Conservation (phyloP, 35 echinoderm and acorn worm genomes). For the Eucidaris tribuloides region DNA sequence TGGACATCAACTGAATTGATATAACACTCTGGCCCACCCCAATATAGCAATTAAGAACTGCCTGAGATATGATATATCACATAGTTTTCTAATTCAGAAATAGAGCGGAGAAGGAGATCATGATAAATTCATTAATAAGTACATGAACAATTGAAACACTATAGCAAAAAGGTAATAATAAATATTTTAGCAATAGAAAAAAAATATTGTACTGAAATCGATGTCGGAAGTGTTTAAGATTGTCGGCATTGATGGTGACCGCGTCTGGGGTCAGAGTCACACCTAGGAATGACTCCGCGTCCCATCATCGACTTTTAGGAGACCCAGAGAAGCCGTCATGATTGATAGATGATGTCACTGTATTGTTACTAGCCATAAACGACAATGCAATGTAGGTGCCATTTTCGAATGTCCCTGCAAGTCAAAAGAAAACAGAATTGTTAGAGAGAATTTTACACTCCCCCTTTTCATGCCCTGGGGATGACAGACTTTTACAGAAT, state of each 20-base stretch:
- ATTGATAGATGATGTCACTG: neutral
- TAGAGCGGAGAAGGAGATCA: neutral
- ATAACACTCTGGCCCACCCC: too few species aligned
- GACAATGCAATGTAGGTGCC: neutral
- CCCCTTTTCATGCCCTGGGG: too few species aligned
- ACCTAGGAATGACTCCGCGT: neutral
- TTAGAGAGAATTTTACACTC: too few species aligned
- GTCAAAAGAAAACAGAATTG: neutral
- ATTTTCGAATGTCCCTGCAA: neutral
- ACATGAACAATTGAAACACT: too few species aligned
- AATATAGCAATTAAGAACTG: too few species aligned
- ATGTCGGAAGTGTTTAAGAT: neutral
- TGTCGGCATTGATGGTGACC: neutral
- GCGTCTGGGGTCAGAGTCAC: neutral
- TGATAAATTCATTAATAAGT: neutral
- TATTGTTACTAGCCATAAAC: neutral
- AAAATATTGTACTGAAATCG: neutral
- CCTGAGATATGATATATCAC: neutral
- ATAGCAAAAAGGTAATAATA: too few species aligned
- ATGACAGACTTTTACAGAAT: neutral
- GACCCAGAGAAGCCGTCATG: slow-evolving; percentile 2
- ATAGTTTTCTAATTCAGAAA: neutral
- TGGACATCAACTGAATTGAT: too few species aligned
- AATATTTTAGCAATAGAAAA: neutral
- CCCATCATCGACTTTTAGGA: neutral